Base-by-base conservation (phyloP, 1,140 invertebrate species). In the Homalodisca vitripennis region DNA sequence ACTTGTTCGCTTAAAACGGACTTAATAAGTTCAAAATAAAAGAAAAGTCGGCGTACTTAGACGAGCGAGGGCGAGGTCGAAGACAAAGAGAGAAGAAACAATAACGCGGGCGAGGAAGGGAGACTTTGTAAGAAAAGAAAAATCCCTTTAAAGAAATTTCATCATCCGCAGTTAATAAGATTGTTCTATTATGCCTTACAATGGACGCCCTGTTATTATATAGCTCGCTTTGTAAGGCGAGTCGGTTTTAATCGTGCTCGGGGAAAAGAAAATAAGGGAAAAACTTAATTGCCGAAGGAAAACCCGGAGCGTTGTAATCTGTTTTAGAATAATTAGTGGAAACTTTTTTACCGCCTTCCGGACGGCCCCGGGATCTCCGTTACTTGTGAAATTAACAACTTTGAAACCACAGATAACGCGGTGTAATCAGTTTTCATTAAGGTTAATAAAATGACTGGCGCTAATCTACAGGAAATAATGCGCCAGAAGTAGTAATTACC, bases 121-220 rank as follows among this genome's bases (percentile, higher is more conserved):
- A n/a, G n/a, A n/a, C n/a, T n/a, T n/a, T n/a, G n/a, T n/a, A 12
- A 12, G 51, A 6, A 60, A 60, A 60, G 55, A 60, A 60, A 60
- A 60, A 29, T 60, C 55, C 29, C 29, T 60, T 60, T 60, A 29
- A 31, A 60, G 55, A 60, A 60, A 60, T 60, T 60, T 60, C 55
- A 60, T 60, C 55, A n/a, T n/a, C n/a, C n/a, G n/a, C 29, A 20
- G 26, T 60, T 60, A 60, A 60, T 60, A 60, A 60, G 55, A 60
- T 60, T 60, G 55, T 60, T 60, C 55, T 60, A 60, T 60, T 60
- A 60, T 60, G 55, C 29, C 29, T 27, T 27, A 31, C 29, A 60
- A 60, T 60, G 26, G n/a, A n/a, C n/a, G n/a, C 13, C 26, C 24
- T 64, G 55, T 60, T 60, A 60, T 60, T 60, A 27, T n/a, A n/a